These are phyloP conservation scores for Troides aeacus DNA, from an alignment of 2,888 invertebrate genomes.

Conservation along the genomic window DNA sequence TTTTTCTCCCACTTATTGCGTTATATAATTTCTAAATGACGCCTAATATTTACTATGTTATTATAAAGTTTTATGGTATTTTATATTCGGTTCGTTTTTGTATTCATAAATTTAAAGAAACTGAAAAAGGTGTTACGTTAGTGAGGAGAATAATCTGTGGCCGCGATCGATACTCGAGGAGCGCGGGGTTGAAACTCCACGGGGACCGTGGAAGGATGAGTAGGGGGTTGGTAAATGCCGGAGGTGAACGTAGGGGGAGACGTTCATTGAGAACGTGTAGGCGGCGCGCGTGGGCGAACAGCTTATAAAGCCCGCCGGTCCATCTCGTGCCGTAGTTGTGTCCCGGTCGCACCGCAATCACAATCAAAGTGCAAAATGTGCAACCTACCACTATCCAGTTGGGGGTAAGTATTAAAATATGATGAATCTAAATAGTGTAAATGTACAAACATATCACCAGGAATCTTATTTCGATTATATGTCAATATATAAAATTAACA, in stretches of 20 bases:
- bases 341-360: constrained; percentile 50
- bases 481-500: too few relatives aligned
- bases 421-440: not conserved
- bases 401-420: constrained; percentile 56
- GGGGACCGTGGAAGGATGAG: constrained; percentile 39
- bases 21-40: too few relatives aligned
- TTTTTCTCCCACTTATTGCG: too few relatives aligned
- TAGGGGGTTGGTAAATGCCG: constrained; percentile 35
- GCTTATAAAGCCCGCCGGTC: constrained; percentile 67
- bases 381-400: constrained; percentile 59
- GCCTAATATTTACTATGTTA: not conserved
- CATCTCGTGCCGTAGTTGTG: constrained; percentile 68
- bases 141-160: constrained; percentile 75
- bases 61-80: not conserved
- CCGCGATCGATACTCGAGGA: constrained; percentile 70
- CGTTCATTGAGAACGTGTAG: constrained; percentile 86
- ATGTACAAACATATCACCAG: not conserved
- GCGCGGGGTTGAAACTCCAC: constrained; percentile 45
- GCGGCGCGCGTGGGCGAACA: constrained; percentile 78
- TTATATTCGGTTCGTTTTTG: not conserved
- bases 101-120: not conserved
- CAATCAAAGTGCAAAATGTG: constrained; percentile 58
- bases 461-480: not conserved
- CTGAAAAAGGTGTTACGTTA: constrained; percentile 53
- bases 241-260: constrained; percentile 47